A percentile compares a stretch with the other conserved stretches of the same genome.
phyloP scores from a whole-genome alignment of 2,888 invertebrate species.

The Geophilus truncorum region DNA sequence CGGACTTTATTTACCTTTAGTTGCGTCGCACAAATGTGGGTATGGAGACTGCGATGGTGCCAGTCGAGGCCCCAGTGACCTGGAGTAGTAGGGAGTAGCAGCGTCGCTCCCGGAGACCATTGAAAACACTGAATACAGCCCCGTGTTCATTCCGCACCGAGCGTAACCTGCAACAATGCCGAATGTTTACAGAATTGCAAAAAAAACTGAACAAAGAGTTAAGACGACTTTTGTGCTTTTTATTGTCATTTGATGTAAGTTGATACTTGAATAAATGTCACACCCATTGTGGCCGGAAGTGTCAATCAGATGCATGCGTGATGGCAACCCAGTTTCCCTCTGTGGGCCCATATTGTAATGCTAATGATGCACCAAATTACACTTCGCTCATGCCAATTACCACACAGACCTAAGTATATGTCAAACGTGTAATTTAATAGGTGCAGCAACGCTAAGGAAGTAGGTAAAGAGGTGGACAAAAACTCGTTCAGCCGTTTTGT shows the following conservation, averaged over 20 bases:
- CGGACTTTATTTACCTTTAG: slow-evolving; percentile 28
- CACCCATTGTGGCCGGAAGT: neutral
- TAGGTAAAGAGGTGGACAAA: no score
- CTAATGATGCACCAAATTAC: slow-evolving; percentile 15
- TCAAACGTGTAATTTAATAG: neutral
- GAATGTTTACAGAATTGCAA: neutral
- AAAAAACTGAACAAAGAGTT: neutral
- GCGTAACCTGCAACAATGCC: neutral
- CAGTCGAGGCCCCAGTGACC: neutral
- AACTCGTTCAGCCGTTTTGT: neutral
- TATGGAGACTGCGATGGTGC: neutral
- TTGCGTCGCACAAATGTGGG: neutral
- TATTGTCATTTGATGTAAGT: neutral
- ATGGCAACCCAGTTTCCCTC: neutral
- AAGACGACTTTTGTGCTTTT: neutral
- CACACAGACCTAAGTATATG: neutral
- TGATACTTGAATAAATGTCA: neutral
- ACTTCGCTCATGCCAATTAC: slow-evolving; percentile 7
- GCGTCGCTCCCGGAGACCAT: slow-evolving; percentile 14
- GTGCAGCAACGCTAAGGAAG: neutral
- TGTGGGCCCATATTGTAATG: neutral
- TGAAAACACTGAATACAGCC: slow-evolving; percentile 14
- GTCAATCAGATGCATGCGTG: slow-evolving; percentile 3
- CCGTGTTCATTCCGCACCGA: slow-evolving; percentile 5
- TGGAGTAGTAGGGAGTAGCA: neutral